phyloP scores from a whole-genome alignment of 2,888 invertebrate genomes.

The Agrotis exclamationis region DNA sequence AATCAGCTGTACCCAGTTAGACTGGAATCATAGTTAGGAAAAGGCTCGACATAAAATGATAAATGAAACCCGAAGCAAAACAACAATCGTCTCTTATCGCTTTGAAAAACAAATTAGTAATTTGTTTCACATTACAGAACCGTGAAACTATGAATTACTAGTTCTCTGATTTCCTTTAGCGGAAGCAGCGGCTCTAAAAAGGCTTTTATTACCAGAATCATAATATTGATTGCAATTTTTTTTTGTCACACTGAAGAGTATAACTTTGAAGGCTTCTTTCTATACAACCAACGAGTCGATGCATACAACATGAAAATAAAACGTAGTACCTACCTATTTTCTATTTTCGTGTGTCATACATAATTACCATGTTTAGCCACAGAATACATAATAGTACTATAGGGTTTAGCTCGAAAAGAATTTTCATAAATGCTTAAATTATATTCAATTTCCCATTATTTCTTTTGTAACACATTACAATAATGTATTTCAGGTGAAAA shows the following conservation, averaged over 20 bases:
- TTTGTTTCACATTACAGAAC: constrained; percentile 20
- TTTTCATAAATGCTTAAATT: not conserved
- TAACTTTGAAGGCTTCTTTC: too few species aligned
- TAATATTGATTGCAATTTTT: too few species aligned
- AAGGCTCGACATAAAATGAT: not conserved
- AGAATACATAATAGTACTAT: too few species aligned
- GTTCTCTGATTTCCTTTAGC: too few species aligned
- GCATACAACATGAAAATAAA: too few species aligned
- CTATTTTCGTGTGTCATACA: not conserved
- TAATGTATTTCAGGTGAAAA: not conserved
- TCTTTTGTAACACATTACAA: constrained; percentile 1
- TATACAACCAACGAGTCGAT: too few species aligned
- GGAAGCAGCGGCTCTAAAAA: too few species aligned
- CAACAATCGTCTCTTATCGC: constrained; percentile 26
- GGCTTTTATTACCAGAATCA: too few species aligned
- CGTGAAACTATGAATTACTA: too few species aligned
- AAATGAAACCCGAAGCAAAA: not conserved
- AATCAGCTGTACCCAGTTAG: not conserved
- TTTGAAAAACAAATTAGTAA: constrained; percentile 4
- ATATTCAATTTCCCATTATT: not conserved
- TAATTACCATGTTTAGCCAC: not conserved
- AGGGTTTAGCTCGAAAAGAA: not conserved
- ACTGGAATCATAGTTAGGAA: not conserved
- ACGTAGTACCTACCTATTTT: too few species aligned
- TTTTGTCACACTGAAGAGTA: not conserved